Percentiles rank a stretch among this genome's conserved stretches.
These are phyloP conservation scores for Smittia sp. DNA, from an alignment of 2,888 invertebrate genomes.

Conservation along the genomic window DNA sequence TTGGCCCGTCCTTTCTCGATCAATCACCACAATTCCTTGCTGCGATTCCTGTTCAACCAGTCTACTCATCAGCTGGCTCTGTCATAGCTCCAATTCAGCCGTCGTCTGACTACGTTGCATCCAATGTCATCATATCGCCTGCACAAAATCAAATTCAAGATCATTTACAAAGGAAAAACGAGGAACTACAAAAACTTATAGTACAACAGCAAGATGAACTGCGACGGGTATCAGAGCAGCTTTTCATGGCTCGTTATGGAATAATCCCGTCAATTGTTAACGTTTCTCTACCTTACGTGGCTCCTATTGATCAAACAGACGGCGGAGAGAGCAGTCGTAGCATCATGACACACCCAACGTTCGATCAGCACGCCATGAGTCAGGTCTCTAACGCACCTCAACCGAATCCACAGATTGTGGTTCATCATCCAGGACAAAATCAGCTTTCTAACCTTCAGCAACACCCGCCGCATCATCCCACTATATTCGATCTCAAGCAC, in stretches of 20 bases:
- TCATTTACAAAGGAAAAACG: slow-evolving; percentile 77
- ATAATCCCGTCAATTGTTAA: slow-evolving; percentile 55
- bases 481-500: slow-evolving; percentile 46
- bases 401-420: slow-evolving; percentile 16
- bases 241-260: slow-evolving; percentile 76
- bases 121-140: slow-evolving; percentile 56
- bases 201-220: slow-evolving; percentile 83
- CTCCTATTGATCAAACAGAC: slow-evolving; percentile 38
- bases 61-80: slow-evolving; percentile 54
- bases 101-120: slow-evolving; percentile 48
- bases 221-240: slow-evolving; percentile 79
- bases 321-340: neutral
- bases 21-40: slow-evolving; percentile 57
- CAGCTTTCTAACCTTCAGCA: neutral
- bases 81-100: slow-evolving; percentile 49
- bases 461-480: slow-evolving; percentile 42
- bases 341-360: neutral
- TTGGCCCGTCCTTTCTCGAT: slow-evolving; percentile 53
- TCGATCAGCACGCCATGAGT: slow-evolving; percentile 4
- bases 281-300: slow-evolving; percentile 44
- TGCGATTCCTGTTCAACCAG: slow-evolving; percentile 60
- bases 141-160: slow-evolving; percentile 64
- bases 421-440: slow-evolving; percentile 28
- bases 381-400: neutral
- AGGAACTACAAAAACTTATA: slow-evolving; percentile 79